phyloP scores from a whole-genome alignment of 2,888 invertebrate species.

The Pteria penguin region DNA sequence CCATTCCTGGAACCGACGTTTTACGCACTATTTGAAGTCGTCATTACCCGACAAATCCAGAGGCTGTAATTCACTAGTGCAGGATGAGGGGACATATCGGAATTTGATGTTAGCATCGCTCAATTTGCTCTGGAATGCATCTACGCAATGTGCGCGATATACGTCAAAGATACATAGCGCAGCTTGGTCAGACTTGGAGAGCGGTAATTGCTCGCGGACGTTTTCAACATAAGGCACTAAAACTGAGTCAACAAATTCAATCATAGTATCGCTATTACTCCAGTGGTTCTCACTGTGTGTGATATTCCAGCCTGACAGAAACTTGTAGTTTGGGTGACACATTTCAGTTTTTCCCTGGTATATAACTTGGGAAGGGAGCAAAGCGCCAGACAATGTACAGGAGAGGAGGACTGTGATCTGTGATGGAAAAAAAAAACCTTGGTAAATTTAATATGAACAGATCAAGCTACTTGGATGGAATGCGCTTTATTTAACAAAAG shows the following conservation, averaged over 20 bases:
- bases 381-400: conserved; percentile 33
- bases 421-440: background rate
- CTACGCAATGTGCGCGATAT: conserved; percentile 19
- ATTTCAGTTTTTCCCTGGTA: conserved; percentile 46
- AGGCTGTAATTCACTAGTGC: conserved; percentile 45
- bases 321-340: conserved; percentile 47
- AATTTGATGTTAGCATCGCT: conserved; percentile 17
- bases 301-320: conserved; percentile 34
- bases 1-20: background rate
- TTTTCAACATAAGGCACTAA: background rate
- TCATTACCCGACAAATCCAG: conserved; percentile 31
- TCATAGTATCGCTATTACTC: background rate
- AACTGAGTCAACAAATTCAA: conserved; percentile 7
- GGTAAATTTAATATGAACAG: no score
- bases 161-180: conserved; percentile 32
- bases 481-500: no score
- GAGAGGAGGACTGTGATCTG: conserved; percentile 48
- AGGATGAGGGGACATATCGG: conserved; percentile 41
- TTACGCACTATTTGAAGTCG: background rate
- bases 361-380: conserved; percentile 54
- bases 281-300: conserved; percentile 23
- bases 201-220: background rate
- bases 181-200: conserved; percentile 8
- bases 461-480: no score
- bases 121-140: conserved; percentile 5